A percentile compares a stretch with the other conserved stretches of the same genome.
Evolutionary conservation across 2,113 vertebrate species (phyloP).

Genomic region (Tetrao urogallus): DNA sequence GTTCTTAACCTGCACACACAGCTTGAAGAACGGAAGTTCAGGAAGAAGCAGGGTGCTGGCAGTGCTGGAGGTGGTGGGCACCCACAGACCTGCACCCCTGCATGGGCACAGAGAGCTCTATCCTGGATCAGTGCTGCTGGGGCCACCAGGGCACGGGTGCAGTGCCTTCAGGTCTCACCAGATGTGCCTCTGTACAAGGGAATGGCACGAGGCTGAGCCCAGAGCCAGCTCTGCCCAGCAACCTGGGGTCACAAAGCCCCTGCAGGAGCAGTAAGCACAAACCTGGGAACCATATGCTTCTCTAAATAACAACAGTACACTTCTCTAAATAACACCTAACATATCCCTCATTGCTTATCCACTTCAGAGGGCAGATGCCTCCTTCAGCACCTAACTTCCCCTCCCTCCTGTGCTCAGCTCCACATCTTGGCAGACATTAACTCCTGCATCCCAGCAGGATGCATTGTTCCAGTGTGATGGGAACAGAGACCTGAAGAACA

Average conservation of each 20-base stretch:
- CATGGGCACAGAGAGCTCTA: background rate
- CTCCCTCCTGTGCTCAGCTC: background rate
- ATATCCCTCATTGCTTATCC: background rate
- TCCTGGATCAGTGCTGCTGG: background rate
- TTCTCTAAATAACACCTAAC: background rate
- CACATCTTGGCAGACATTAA: background rate
- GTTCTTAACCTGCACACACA: background rate
- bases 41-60: background rate
- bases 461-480: background rate
- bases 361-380: background rate
- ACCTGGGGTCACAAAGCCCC: background rate
- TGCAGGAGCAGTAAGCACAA: background rate
- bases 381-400: background rate
- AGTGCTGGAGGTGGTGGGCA: background rate
- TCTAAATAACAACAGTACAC: background rate
- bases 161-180: accelerated
- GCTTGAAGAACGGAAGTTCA: background rate
- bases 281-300: background rate
- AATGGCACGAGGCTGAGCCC: background rate
- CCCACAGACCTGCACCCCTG: background rate
- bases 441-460: background rate
- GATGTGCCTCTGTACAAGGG: background rate
- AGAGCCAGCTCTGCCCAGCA: background rate
- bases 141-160: background rate
- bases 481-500: background rate